Percentiles rank a stretch among this genome's conserved stretches.
Conservation (phyloP, 35 echinoderm and acorn worm species). For the Chiridota heheva region DNA sequence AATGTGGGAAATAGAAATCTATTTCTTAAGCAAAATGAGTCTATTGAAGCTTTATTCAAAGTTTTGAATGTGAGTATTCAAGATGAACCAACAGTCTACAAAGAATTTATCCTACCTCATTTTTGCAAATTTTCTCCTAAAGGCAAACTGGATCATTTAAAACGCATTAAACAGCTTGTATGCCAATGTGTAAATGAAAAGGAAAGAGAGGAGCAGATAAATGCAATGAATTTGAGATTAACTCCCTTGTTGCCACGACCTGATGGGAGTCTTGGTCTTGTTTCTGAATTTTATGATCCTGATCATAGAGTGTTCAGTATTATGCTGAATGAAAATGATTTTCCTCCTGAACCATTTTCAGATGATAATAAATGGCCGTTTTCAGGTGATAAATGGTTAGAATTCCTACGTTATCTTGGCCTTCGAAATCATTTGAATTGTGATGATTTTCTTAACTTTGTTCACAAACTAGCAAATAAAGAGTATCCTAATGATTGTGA, state of each 20-base stretch:
- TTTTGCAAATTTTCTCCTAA: neutral
- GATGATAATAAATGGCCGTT: neutral
- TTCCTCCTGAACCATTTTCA: neutral
- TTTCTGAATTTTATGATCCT: slow-evolving; percentile 11
- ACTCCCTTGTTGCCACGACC: too few species aligned
- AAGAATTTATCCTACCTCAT: neutral
- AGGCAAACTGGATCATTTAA: slow-evolving; percentile 13
- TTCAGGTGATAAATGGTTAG: neutral
- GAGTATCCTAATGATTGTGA: neutral
- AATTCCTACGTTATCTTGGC: neutral
- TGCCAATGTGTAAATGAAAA: too few species aligned
- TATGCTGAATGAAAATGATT: neutral
- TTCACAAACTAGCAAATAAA: neutral
- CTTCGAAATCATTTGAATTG: neutral
- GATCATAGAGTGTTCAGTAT: neutral
- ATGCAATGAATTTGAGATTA: too few species aligned
- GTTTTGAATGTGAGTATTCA: neutral
- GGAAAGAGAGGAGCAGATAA: too few species aligned
- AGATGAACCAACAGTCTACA: slow-evolving; percentile 10
- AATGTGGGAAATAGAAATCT: neutral
- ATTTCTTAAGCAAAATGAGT: neutral
- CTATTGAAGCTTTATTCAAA: neutral
- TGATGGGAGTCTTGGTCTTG: too few species aligned
- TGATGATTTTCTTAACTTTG: slow-evolving; percentile 11
- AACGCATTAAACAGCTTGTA: neutral